Conservation (phyloP, 2,113 vertebrate species). For the Plectropomus leopardus region DNA sequence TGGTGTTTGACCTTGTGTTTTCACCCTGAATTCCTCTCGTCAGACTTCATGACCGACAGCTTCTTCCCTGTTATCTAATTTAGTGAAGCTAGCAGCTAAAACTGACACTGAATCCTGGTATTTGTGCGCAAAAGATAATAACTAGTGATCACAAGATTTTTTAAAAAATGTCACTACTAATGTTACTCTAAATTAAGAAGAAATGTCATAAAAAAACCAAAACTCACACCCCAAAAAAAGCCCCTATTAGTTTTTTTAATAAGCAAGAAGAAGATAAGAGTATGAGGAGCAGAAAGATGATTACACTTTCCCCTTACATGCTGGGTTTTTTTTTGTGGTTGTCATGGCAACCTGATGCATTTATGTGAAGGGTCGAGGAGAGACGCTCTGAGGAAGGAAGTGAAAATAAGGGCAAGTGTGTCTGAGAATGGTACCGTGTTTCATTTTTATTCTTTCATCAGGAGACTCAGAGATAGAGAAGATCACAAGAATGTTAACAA, state of each 20-base stretch:
- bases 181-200: background rate
- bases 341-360: slow-evolving; percentile 8
- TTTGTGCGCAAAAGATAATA: too few species aligned
- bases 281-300: background rate
- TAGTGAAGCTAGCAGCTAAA: background rate
- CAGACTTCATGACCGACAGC: background rate
- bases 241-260: background rate
- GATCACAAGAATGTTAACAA: background rate
- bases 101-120: background rate
- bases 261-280: background rate
- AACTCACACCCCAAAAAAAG: background rate
- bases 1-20: background rate
- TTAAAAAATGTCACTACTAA: too few species aligned
- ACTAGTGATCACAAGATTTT: too few species aligned
- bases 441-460: background rate
- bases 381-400: background rate
- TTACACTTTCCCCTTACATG: slow-evolving; percentile 5
- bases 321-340: slow-evolving; percentile 14
- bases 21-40: background rate
- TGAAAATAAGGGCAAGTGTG: background rate
- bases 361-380: background rate
- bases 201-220: background rate
- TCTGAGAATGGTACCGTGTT: background rate
- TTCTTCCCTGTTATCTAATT: background rate
- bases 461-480: background rate